Conservation (phyloP, 2,888 invertebrate species). For the Acronicta leporina region DNA sequence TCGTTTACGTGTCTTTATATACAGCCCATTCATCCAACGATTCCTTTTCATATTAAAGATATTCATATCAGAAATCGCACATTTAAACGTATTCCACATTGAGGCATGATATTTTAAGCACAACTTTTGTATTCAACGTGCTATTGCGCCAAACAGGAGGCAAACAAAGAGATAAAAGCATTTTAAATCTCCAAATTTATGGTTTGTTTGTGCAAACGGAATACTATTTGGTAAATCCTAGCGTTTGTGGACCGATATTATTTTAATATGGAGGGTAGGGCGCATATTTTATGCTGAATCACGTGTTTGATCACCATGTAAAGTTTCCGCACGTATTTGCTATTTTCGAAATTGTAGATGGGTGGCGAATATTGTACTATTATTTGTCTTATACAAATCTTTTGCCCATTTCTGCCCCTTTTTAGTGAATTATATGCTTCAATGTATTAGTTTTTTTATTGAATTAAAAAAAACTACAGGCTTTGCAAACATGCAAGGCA, state of each 20-base stretch:
- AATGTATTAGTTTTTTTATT: no score
- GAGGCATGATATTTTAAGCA: slow-evolving; percentile 67
- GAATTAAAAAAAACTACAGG: no score
- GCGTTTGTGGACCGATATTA: slow-evolving; percentile 69
- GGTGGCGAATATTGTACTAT: neutral
- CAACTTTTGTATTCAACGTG: slow-evolving; percentile 69
- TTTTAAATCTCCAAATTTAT: slow-evolving; percentile 82
- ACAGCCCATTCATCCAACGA: slow-evolving; percentile 27
- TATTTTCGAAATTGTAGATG: slow-evolving; percentile 13
- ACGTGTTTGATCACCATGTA: slow-evolving; percentile 44
- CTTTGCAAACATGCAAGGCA: no score
- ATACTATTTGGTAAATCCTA: slow-evolving; percentile 72
- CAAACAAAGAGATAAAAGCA: slow-evolving; percentile 80
- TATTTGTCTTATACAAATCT: slow-evolving; percentile 4
- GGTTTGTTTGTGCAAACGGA: slow-evolving; percentile 80
- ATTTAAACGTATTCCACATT: slow-evolving; percentile 54
- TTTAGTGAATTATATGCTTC: neutral
- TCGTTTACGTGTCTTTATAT: slow-evolving; percentile 19
- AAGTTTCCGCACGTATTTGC: slow-evolving; percentile 27
- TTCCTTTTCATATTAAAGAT: slow-evolving; percentile 38
- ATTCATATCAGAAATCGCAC: slow-evolving; percentile 48
- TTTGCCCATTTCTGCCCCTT: neutral
- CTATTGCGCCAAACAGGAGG: slow-evolving; percentile 70
- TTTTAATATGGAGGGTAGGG: slow-evolving; percentile 68
- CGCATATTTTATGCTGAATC: slow-evolving; percentile 58